Evolutionary conservation across 2,888 invertebrate species (phyloP), one percentile per base, ranked within the genome.

Genomic region (Chesias legatella): DNA sequence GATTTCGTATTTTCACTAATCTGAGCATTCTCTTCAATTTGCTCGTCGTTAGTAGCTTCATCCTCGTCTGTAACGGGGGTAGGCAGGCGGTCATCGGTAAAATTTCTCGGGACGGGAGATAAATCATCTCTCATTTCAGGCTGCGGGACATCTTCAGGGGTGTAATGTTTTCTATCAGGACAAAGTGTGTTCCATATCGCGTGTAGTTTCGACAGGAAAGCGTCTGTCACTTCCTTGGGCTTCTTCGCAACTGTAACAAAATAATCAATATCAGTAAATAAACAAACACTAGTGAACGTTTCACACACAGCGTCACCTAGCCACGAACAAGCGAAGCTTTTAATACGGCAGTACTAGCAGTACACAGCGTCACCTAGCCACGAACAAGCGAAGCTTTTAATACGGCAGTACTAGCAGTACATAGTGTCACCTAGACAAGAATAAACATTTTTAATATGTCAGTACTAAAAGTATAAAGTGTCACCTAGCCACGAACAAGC

Each of bases 121-220:
- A 74, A 33, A 11, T 72, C 70, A 1, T 50, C 48, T 4, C 74
- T 50, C 30, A 62, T 35, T 7, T 77, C 78, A 0, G 69, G 70
- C 0, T 58, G 10, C 0, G 58, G 49, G 0, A 60, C 7, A 3
- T 73, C 75, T 28, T 53, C 59, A 0, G 71, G 61, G 0, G 57
- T 50, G 1, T 60, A 50, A 1, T 54, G 63, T 21, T 61, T 70
- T 0, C 85, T 51, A 24, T 83, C 79, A 0, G 82, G 81, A 20
- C 86, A 81, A 32, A 79, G 82, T 0, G 63, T 58, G 50, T 71
- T 66, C 86, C 86, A 88, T 0, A 86, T 52, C 0, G 48, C 48
- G 41, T 81, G 68, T 0, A 85, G 58, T 24, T 68, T 65, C 3
- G 49, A 46, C 0, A 86, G 58, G 25, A 80, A 71, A 0, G 44